A percentile compares a stretch with the other conserved stretches of the same genome.
Conservation (phyloP, 1,140 invertebrate genomes). For the Heliconius eleuchia region DNA sequence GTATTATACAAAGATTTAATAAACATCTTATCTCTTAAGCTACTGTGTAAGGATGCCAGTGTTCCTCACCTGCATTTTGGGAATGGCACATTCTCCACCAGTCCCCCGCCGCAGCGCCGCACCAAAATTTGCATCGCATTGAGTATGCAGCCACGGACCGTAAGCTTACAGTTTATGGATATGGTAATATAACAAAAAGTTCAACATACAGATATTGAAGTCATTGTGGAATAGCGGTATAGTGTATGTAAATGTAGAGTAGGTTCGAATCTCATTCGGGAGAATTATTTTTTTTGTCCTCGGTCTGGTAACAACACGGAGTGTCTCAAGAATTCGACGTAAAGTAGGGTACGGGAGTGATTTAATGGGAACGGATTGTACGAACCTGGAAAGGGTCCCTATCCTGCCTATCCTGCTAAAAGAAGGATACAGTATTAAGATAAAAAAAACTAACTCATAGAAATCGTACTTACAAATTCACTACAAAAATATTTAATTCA, state of each 20-base stretch:
- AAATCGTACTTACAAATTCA: background rate
- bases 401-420: too few species aligned
- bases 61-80: slow-evolving; percentile 21
- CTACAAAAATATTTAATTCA: background rate
- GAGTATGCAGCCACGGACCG: slow-evolving; percentile 36
- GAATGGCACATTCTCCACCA: slow-evolving; percentile 30
- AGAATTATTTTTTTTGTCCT: too few species aligned
- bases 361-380: too few species aligned
- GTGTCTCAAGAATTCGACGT: too few species aligned
- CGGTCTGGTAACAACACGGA: too few species aligned
- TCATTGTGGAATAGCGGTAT: too few species aligned
- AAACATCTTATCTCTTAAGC: background rate
- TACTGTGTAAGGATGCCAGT: background rate
- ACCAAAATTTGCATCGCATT: slow-evolving; percentile 45
- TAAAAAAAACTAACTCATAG: too few species aligned
- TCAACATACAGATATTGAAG: background rate
- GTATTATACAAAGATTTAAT: background rate
- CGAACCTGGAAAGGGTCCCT: too few species aligned
- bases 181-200: slow-evolving; percentile 19
- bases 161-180: slow-evolving; percentile 21
- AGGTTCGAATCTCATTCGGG: too few species aligned
- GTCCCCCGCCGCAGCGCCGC: slow-evolving; percentile 36
- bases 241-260: too few species aligned
- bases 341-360: too few species aligned
- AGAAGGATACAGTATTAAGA: too few species aligned